phyloP scores from a whole-genome alignment of 2,888 invertebrate genomes.

The Pycnomerus fuliginosus region DNA sequence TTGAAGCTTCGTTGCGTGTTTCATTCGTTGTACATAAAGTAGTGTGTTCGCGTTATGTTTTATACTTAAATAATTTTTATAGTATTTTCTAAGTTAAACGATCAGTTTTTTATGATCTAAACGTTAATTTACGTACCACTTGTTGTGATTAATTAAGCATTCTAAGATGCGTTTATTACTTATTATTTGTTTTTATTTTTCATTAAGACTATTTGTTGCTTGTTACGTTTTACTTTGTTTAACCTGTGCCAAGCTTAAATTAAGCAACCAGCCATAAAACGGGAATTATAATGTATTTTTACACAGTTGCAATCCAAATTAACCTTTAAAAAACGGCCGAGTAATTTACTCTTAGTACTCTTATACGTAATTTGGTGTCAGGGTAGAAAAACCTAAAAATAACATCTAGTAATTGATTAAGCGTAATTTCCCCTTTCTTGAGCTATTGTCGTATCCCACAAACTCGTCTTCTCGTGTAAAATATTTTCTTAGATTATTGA shows the following conservation, averaged over 20 bases:
- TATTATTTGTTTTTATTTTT: conserved; percentile 19
- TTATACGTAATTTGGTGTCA: conserved; percentile 89
- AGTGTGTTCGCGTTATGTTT: conserved; percentile 48
- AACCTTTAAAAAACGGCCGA: conserved; percentile 50
- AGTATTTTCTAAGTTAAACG: conserved; percentile 41
- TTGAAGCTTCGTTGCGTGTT: conserved; percentile 37
- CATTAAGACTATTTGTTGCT: conserved; percentile 20
- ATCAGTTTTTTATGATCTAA: conserved; percentile 44
- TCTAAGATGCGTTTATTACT: conserved; percentile 28
- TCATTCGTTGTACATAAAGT: conserved; percentile 49
- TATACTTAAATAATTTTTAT: conserved; percentile 43
- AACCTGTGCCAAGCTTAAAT: conserved; percentile 40
- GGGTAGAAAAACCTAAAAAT: conserved; percentile 62
- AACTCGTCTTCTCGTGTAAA: conserved; percentile 44
- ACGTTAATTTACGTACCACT: conserved; percentile 45
- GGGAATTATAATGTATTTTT: conserved; percentile 37
- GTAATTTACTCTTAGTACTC: conserved; percentile 65
- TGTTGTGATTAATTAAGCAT: conserved; percentile 49
- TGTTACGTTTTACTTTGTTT: conserved; percentile 30
- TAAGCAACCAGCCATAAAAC: conserved; percentile 37
- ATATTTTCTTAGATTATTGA: conserved; percentile 47
- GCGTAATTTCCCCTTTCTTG: conserved; percentile 25
- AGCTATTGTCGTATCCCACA: conserved; percentile 38
- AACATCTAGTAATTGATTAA: conserved; percentile 42
- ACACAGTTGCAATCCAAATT: conserved; percentile 17